phyloP scores from a whole-genome alignment of 2,113 vertebrate genomes.

The Microcebus ravelobensis region DNA sequence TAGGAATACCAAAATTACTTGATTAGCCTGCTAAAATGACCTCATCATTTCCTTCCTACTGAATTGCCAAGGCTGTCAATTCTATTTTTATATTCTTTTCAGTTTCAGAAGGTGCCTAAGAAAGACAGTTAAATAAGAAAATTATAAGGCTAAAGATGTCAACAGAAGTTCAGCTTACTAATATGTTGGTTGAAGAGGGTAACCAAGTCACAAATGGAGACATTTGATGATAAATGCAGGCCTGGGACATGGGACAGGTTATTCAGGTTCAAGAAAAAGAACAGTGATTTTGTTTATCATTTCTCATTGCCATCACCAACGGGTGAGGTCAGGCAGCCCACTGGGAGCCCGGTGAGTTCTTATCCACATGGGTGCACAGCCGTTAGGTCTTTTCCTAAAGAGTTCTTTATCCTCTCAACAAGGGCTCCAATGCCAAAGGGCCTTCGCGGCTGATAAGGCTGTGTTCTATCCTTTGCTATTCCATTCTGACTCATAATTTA shows the following conservation, averaged over 20 bases:
- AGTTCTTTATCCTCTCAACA: background rate
- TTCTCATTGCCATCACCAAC: background rate
- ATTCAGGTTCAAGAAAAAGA: background rate
- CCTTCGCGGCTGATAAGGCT: background rate
- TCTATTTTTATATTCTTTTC: slow-evolving; percentile 27
- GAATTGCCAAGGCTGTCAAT: slow-evolving; percentile 16
- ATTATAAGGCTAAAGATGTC: background rate
- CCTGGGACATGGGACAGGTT: background rate
- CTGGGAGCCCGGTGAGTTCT: background rate
- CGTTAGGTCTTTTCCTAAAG: background rate
- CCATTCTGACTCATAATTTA: background rate
- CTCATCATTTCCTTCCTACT: slow-evolving; percentile 23
- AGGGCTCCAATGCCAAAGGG: background rate
- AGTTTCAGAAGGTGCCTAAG: background rate
- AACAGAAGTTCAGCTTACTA: background rate
- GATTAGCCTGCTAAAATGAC: slow-evolving; percentile 16
- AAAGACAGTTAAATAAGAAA: background rate
- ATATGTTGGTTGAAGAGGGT: background rate
- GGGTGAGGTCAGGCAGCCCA: background rate
- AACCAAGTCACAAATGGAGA: background rate
- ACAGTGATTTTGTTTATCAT: background rate
- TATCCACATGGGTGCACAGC: no score
- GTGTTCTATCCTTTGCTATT: background rate
- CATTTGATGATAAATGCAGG: background rate
- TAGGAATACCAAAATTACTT: slow-evolving; percentile 2